phyloP scores from a whole-genome alignment of 2,888 invertebrate species.

The Homarus gammarus region DNA sequence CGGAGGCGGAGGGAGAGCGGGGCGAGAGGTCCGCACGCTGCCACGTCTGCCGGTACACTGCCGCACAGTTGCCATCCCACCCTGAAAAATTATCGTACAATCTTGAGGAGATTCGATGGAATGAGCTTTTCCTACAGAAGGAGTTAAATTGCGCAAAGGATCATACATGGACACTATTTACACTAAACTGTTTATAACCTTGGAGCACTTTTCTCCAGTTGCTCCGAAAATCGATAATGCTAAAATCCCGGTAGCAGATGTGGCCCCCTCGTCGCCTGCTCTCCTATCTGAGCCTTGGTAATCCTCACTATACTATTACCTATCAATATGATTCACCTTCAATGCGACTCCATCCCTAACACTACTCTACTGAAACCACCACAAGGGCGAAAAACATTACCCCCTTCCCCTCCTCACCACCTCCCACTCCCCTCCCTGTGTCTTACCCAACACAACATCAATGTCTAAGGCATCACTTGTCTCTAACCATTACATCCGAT shows the following conservation, averaged over 20 bases:
- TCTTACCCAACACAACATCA: background rate
- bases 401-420: background rate
- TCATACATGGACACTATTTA: background rate
- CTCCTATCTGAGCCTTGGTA: too few relatives aligned
- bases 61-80: slow-evolving; percentile 31
- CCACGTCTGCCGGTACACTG: slow-evolving; percentile 49
- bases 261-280: background rate
- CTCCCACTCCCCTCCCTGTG: background rate
- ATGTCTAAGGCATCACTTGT: background rate
- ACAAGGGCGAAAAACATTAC: too few relatives aligned
- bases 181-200: background rate
- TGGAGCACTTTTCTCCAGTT: background rate
- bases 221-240: background rate
- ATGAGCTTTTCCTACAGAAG: slow-evolving; percentile 3
- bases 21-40: slow-evolving; percentile 16
- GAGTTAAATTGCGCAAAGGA: background rate
- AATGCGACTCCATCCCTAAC: too few relatives aligned
- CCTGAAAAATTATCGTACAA: slow-evolving; percentile 55
- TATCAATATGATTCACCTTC: too few relatives aligned
- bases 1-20: slow-evolving; percentile 18
- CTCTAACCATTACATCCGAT: background rate
- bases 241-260: background rate
- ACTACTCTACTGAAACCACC: too few relatives aligned
- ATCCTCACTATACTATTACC: too few relatives aligned
- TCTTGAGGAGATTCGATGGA: slow-evolving; percentile 29